Percentiles rank a stretch among this genome's conserved stretches.
Evolutionary conservation across 2,888 invertebrate genomes (phyloP).

Genomic region (Biston stratarius): DNA sequence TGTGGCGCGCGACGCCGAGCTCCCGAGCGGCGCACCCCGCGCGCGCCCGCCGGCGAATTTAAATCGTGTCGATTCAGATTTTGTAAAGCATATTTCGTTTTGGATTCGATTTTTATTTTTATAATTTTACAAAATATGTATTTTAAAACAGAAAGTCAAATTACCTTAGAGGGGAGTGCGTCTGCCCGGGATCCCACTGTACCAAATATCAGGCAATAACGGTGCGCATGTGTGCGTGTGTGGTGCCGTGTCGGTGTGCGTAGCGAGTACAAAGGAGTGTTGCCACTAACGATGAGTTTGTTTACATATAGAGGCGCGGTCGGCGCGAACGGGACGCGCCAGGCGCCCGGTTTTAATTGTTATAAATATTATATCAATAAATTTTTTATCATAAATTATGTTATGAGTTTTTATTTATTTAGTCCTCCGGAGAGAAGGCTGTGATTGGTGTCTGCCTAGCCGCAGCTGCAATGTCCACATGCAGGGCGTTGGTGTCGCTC

Average conservation of each 20-base stretch:
- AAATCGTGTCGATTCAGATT: slow-evolving; percentile 47
- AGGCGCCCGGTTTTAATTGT: slow-evolving; percentile 70
- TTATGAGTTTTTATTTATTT: slow-evolving; percentile 37
- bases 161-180: slow-evolving; percentile 20
- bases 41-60: background rate
- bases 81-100: slow-evolving; percentile 57
- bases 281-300: slow-evolving; percentile 51
- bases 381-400: slow-evolving; percentile 79
- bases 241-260: slow-evolving; percentile 48
- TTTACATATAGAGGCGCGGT: slow-evolving; percentile 44
- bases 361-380: slow-evolving; percentile 85
- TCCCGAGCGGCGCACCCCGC: slow-evolving; percentile 2
- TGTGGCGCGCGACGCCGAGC: background rate
- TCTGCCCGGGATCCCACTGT: slow-evolving; percentile 54
- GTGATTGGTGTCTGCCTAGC: too few species aligned
- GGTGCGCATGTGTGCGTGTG: slow-evolving; percentile 46
- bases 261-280: slow-evolving; percentile 68
- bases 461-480: too few species aligned
- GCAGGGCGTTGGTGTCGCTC: too few species aligned
- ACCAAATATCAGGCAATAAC: slow-evolving; percentile 63
- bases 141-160: slow-evolving; percentile 18
- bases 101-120: slow-evolving; percentile 57
- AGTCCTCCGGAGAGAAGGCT: background rate
- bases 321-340: slow-evolving; percentile 51
- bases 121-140: slow-evolving; percentile 45